A percentile compares a stretch with the other conserved stretches of the same genome.
Evolutionary conservation across 2,888 invertebrate genomes (phyloP).

Genomic region (Eilema depressum): DNA sequence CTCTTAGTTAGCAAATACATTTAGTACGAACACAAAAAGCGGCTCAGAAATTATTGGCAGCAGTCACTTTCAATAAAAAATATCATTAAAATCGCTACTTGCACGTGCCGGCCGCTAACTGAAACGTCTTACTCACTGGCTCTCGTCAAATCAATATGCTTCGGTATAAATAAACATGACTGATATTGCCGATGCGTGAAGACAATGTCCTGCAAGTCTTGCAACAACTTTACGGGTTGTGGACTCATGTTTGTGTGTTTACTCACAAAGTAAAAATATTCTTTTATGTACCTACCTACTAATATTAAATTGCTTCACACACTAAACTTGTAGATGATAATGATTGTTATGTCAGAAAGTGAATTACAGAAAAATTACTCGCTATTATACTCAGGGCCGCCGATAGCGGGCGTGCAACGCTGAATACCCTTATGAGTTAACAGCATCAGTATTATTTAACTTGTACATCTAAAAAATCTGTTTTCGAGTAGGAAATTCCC

Average conservation of each 20-base stretch:
- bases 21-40: constrained; percentile 20
- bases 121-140: constrained; percentile 10
- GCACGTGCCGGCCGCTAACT: constrained; percentile 15
- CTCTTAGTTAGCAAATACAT: constrained; percentile 14
- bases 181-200: constrained; percentile 11
- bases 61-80: constrained; percentile 27
- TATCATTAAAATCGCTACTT: constrained; percentile 29
- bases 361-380: too few relatives aligned
- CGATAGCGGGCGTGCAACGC: too few relatives aligned
- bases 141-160: constrained; percentile 22
- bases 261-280: constrained; percentile 4
- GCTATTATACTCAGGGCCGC: too few relatives aligned
- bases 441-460: too few relatives aligned
- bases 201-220: constrained; percentile 14
- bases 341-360: too few relatives aligned
- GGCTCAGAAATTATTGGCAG: constrained; percentile 29
- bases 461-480: too few relatives aligned
- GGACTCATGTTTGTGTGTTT: constrained; percentile 1
- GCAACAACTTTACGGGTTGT: neutral
- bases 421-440: too few relatives aligned
- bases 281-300: too few relatives aligned
- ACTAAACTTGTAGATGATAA: too few relatives aligned
- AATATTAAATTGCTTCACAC: too few relatives aligned
- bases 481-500: too few relatives aligned
- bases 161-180: constrained; percentile 20